These are phyloP conservation scores for Melanocharis versteri DNA, from an alignment of 2,113 vertebrate species.

Conservation along the genomic window DNA sequence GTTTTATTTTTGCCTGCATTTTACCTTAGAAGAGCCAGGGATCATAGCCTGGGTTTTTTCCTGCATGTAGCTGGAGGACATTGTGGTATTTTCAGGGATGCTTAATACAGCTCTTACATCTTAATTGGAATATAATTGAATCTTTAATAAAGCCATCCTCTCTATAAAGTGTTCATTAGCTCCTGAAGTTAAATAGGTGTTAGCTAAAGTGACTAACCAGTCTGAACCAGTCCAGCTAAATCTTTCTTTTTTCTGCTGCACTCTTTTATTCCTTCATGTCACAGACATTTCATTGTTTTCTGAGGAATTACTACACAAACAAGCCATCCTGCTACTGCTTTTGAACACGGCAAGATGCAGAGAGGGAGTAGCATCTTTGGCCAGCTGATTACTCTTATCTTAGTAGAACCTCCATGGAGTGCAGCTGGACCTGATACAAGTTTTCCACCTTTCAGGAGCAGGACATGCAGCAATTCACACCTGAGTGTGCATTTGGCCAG, in stretches of 20 bases:
- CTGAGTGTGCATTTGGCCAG: not conserved
- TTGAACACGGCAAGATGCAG: not conserved
- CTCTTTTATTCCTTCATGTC: not conserved
- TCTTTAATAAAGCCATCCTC: slow-evolving; percentile 48
- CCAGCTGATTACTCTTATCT: not conserved
- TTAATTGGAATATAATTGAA: slow-evolving; percentile 60
- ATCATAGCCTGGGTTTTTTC: not conserved
- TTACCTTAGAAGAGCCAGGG: not conserved
- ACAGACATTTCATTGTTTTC: not conserved
- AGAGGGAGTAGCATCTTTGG: not conserved
- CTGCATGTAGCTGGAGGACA: not conserved
- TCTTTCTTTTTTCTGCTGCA: not conserved
- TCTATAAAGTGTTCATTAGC: slow-evolving; percentile 48
- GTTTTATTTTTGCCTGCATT: not conserved
- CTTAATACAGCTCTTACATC: slow-evolving; percentile 21
- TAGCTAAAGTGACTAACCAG: slow-evolving; percentile 41
- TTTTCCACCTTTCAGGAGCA: not conserved
- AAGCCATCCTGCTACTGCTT: not conserved
- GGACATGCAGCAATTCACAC: not conserved
- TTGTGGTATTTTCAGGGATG: slow-evolving; percentile 2
- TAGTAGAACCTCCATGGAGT: not conserved
- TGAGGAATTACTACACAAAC: not conserved
- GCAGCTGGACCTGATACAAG: not conserved
- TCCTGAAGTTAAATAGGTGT: slow-evolving; percentile 43
- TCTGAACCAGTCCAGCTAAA: slow-evolving; percentile 5